Conservation (phyloP, 2,888 invertebrate species). For the Alitta virens region DNA sequence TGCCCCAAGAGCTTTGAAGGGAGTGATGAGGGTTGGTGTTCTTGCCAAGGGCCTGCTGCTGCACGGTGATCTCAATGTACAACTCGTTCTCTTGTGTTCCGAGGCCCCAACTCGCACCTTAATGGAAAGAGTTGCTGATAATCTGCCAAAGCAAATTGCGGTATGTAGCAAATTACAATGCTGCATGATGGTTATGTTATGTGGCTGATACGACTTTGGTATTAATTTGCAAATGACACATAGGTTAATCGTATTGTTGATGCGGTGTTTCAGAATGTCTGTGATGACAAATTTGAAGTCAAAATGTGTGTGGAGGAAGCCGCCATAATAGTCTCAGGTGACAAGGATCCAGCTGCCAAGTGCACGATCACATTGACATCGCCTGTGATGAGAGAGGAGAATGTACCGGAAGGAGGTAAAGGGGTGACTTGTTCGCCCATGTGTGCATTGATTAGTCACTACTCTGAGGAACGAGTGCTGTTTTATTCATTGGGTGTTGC, state of each 20-base stretch:
- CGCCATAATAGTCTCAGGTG: constrained; percentile 79
- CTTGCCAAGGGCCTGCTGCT: constrained; percentile 85
- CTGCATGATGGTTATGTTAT: too few species aligned
- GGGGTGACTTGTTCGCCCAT: too few species aligned
- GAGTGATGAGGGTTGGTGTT: constrained; percentile 94
- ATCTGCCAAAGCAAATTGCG: constrained; percentile 74
- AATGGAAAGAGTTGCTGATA: constrained; percentile 81
- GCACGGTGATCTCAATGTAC: constrained; percentile 83
- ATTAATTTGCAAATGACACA: too few species aligned
- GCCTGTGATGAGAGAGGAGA: constrained; percentile 80
- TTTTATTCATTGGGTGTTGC: too few species aligned
- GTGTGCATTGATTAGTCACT: too few species aligned
- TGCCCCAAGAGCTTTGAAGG: constrained; percentile 74
- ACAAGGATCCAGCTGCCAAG: constrained; percentile 61
- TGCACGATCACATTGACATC: constrained; percentile 90
- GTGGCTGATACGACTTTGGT: too few species aligned
- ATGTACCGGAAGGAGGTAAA: constrained; percentile 19
- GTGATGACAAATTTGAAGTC: constrained; percentile 80
- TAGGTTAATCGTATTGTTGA: too few species aligned
- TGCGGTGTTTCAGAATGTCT: too few species aligned
- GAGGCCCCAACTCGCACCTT: constrained; percentile 86
- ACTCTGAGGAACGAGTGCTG: too few species aligned
- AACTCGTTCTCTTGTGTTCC: constrained; percentile 90
- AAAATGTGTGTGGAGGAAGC: constrained; percentile 81
- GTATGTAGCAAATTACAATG: too few species aligned